phyloP scores from a whole-genome alignment of 2,113 vertebrate genomes.

The Atlantisia rogersi region DNA sequence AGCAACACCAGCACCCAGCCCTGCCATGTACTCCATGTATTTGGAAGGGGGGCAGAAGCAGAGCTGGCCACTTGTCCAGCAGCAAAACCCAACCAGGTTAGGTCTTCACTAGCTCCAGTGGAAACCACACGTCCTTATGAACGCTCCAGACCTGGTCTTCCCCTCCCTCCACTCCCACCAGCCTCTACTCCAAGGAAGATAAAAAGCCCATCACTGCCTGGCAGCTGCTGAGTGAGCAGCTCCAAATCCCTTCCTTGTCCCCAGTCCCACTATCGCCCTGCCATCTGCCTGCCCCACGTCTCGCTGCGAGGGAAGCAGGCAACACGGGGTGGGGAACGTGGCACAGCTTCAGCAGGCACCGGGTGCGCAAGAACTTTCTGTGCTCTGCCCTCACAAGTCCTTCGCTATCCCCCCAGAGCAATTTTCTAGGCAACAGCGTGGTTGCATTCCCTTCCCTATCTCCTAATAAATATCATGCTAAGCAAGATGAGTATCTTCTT shows the following conservation, averaged over 20 bases:
- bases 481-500: conserved; percentile 71
- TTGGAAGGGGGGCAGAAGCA: neutral
- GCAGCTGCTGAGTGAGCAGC: neutral
- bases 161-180: neutral
- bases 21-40: neutral
- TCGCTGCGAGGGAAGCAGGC: neutral
- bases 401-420: conserved; percentile 45
- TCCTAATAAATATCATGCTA: conserved; percentile 73
- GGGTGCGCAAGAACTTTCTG: neutral
- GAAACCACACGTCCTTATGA: fast-evolving
- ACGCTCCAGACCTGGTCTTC: neutral
- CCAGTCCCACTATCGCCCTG: neutral
- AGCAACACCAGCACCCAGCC: neutral
- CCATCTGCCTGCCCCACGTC: neutral
- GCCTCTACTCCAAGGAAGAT: neutral
- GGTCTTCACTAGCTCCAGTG: neutral
- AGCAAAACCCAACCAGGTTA: neutral
- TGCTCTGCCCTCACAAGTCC: conserved; percentile 64
- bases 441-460: conserved; percentile 67
- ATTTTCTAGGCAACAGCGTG: conserved; percentile 53
- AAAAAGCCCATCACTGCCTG: neutral
- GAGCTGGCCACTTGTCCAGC: neutral
- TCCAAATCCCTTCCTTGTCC: neutral
- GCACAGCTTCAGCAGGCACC: neutral
- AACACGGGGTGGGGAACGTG: neutral